These are phyloP conservation scores for Agelastica alni DNA, from an alignment of 2,888 invertebrate genomes.

Conservation along the genomic window DNA sequence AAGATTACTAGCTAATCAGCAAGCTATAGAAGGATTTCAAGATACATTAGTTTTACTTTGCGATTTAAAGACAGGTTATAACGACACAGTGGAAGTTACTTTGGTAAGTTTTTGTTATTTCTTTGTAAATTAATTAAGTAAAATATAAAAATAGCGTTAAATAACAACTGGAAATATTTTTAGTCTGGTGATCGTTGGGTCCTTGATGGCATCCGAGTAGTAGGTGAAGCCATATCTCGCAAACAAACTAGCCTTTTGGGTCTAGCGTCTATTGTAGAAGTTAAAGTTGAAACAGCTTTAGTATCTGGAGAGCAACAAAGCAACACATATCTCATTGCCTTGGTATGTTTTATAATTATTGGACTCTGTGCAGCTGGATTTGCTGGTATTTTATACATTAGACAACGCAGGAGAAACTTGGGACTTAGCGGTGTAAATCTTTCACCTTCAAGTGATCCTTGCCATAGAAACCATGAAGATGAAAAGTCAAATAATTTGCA, in stretches of 20 bases:
- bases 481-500: conserved; percentile 90
- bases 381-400: conserved; percentile 61
- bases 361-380: conserved; percentile 52
- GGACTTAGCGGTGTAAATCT: conserved; percentile 61
- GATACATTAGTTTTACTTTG: conserved; percentile 79
- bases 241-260: conserved; percentile 66
- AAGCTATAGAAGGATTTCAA: conserved; percentile 63
- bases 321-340: conserved; percentile 57
- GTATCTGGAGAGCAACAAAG: conserved; percentile 61
- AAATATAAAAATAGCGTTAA: no score
- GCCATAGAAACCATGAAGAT: conserved; percentile 73
- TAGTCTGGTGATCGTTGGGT: conserved; percentile 62
- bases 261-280: conserved; percentile 74
- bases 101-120: conserved; percentile 64
- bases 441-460: conserved; percentile 63
- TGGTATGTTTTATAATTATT: conserved; percentile 57
- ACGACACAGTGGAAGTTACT: conserved; percentile 84
- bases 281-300: conserved; percentile 74
- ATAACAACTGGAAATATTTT: conserved; percentile 24
- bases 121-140: background rate
- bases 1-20: conserved; percentile 67
- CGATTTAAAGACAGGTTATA: conserved; percentile 76
- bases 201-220: conserved; percentile 62
- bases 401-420: conserved; percentile 60
- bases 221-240: conserved; percentile 68